Base-by-base conservation (phyloP, 2,888 invertebrate species). In the Dynastes maya region DNA sequence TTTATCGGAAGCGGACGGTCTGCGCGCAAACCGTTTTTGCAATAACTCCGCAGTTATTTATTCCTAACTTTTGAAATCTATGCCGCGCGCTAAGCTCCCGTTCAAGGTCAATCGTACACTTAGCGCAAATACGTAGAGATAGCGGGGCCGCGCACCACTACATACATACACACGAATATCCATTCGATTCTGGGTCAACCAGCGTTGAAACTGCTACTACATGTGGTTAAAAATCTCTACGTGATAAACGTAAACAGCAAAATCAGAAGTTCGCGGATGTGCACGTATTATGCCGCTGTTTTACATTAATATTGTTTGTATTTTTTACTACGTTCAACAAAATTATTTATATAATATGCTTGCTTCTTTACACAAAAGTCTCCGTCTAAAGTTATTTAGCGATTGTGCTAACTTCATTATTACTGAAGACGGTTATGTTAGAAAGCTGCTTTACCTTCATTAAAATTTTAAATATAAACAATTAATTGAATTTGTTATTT, bases 161-260 rank as follows among this genome's bases (percentile, higher is more conserved):
- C 67, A 67, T 67, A 8, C 13, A 37, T 37, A 1, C 5, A 45
- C 65, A 45, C 49, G 49, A 22, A 22, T 27, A 49, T 67, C 49
- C 67, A 45, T 67, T 49, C 67, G 45, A 67, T 49, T 67, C 67
- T 67, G 67, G 67, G 67, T 67, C 67, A 67, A 64, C 64, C 63
- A 63, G n/a, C 63, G 63, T 32, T 27, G 63, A 13, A 63, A 29
- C 29, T n/a, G 13, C 55, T 58, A 58, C 32, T 6, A 37, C 32
- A 37, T 58, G 45, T 55, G n/a, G 63, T 27, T 63, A 63, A 63
- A 32, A 63, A 63, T 63, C 63, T 22, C 11, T 29, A 29, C 63
- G 13, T 63, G 63, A 11, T 29, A 13, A 32, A 63, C 63, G 55
- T 58, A 22, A 58, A 58, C 55, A 22, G 55, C 55, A 8, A 58